Conservation (phyloP, 2,113 vertebrate species). For the Phrynocephalus versicolor region DNA sequence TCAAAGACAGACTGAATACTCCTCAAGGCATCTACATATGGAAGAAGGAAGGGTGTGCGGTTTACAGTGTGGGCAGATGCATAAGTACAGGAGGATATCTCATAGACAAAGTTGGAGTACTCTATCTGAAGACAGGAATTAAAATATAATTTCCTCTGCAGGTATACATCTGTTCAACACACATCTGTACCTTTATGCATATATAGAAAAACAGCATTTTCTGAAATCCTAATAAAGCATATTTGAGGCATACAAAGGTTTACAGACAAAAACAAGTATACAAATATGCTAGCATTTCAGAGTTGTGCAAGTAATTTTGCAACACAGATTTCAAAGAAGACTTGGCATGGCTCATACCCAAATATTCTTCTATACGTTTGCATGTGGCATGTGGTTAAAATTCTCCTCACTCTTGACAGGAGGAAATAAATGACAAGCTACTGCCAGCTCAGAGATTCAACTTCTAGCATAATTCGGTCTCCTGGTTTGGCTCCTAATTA, state of each 20-base stretch:
- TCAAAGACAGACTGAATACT: not conserved
- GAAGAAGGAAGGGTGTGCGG: not conserved
- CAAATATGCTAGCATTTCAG: not conserved
- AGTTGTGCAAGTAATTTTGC: constrained; percentile 6
- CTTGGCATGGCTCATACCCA: not conserved
- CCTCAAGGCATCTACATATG: not conserved
- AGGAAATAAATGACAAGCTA: not conserved
- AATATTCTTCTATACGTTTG: not conserved
- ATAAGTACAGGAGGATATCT: not conserved
- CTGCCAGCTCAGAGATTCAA: not conserved
- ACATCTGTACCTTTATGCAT: not conserved
- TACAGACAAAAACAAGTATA: constrained; percentile 1
- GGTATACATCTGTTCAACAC: not conserved
- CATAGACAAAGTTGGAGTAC: not conserved
- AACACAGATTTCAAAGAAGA: constrained; percentile 10
- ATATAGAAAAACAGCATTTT: constrained; percentile 8
- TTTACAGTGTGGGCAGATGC: not conserved
- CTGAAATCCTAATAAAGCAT: not conserved
- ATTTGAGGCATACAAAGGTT: not conserved
- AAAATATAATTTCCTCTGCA: not conserved
- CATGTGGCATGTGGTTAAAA: not conserved
- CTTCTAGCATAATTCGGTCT: not conserved
- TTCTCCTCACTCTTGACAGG: not conserved
- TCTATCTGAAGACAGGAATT: not conserved
- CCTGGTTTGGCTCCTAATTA: not conserved